Conservation (phyloP, 2,797 vertebrate genomes). For the Mionectes olivaceus region DNA sequence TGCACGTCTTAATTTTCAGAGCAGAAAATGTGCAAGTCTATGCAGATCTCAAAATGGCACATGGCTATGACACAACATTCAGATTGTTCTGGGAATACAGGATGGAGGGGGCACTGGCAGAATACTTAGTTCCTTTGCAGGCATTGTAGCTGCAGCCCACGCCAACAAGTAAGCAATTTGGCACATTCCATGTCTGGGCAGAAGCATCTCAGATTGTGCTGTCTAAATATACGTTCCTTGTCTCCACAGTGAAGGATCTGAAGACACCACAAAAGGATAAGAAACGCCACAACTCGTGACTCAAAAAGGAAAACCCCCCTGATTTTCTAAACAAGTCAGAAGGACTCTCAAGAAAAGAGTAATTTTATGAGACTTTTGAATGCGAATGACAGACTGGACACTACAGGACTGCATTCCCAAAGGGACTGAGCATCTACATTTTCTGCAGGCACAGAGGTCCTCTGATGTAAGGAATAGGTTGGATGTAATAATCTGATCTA, state of each 20-base stretch:
- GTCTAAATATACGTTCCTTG: neutral
- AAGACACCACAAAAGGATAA: neutral
- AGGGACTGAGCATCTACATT: neutral
- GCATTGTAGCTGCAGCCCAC: constrained; percentile 51
- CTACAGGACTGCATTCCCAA: neutral
- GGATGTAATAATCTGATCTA: neutral
- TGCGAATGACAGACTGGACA: neutral
- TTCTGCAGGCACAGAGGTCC: neutral
- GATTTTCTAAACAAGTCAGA: neutral
- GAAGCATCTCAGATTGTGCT: neutral
- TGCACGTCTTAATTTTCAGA: neutral
- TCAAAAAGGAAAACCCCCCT: neutral
- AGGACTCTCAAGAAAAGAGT: neutral
- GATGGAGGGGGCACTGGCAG: constrained; percentile 58
- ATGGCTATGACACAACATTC: neutral
- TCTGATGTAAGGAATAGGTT: neutral
- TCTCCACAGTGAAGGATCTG: neutral
- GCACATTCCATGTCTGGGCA: constrained; percentile 5
- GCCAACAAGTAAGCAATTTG: neutral
- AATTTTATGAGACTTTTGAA: neutral
- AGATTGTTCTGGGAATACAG: constrained; percentile 54
- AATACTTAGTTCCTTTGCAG: constrained; percentile 12
- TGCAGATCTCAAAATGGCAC: constrained; percentile 40
- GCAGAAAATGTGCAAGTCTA: neutral
- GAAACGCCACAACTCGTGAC: neutral